Evolutionary conservation across 2,113 vertebrate species (phyloP).

Genomic region (Pagrus major): DNA sequence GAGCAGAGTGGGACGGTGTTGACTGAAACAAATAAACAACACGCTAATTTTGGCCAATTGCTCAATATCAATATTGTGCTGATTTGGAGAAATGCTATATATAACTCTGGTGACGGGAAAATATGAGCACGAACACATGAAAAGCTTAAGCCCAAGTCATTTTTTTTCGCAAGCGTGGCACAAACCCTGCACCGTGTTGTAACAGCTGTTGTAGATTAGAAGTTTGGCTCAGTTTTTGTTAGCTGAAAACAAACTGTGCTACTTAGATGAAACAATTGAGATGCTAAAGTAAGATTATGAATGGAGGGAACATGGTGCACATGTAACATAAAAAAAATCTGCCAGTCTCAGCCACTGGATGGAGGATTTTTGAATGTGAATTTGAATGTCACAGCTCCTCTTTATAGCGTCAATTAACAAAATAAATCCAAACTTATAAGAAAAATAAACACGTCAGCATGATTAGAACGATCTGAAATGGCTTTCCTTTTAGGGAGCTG

Average conservation of each 20-base stretch:
- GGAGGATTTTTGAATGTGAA: no score
- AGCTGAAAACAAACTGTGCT: not conserved
- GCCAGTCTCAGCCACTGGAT: no score
- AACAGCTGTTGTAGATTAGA: not conserved
- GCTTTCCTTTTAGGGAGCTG: no score
- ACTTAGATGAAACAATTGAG: not conserved
- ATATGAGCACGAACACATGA: not conserved
- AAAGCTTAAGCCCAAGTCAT: not conserved
- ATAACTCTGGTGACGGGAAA: constrained; percentile 6
- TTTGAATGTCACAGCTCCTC: no score
- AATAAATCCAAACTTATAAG: no score
- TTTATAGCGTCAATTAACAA: no score
- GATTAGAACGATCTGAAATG: no score
- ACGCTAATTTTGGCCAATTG: constrained; percentile 37
- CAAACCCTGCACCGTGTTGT: not conserved
- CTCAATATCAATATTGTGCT: constrained; percentile 30
- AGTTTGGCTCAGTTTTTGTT: not conserved
- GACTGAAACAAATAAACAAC: constrained; percentile 46
- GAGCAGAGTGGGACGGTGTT: constrained; percentile 40
- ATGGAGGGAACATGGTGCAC: not conserved
- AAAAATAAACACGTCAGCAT: no score
- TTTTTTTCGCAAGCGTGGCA: not conserved
- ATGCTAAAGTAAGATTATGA: no score
- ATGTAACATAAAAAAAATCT: no score
- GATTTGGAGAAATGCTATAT: constrained; percentile 24